Conservation (phyloP, 2,797 vertebrate genomes). For the Molothrus aeneus region DNA sequence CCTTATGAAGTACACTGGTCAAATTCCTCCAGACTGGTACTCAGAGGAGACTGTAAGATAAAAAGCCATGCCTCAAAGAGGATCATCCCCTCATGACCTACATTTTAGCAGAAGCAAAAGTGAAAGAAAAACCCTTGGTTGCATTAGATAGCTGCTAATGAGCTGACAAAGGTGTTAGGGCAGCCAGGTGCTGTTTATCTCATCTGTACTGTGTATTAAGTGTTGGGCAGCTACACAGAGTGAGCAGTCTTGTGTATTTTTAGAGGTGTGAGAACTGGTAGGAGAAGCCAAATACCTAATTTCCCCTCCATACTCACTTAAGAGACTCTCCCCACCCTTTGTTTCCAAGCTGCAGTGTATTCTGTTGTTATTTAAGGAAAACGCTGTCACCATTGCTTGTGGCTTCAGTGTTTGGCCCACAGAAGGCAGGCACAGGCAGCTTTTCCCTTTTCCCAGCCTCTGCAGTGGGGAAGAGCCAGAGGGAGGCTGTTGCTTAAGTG, state of each 20-base stretch:
- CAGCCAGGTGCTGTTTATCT: slow-evolving; percentile 35
- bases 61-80: neutral
- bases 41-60: neutral
- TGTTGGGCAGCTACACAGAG: neutral
- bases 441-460: neutral
- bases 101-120: neutral
- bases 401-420: neutral
- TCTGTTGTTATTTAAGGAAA: neutral
- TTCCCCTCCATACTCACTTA: neutral
- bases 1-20: neutral
- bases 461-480: neutral
- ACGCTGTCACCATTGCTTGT: neutral
- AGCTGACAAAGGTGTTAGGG: neutral
- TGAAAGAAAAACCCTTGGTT: neutral
- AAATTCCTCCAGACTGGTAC: neutral
- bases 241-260: slow-evolving; percentile 5
- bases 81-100: neutral
- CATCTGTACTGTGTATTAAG: neutral
- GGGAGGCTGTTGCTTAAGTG: neutral
- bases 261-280: slow-evolving; percentile 10
- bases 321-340: neutral
- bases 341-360: neutral
- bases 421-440: neutral
- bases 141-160: neutral
- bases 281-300: neutral